Evolutionary conservation across 2,113 vertebrate genomes (phyloP).

Genomic region (Eubucco bourcierii): DNA sequence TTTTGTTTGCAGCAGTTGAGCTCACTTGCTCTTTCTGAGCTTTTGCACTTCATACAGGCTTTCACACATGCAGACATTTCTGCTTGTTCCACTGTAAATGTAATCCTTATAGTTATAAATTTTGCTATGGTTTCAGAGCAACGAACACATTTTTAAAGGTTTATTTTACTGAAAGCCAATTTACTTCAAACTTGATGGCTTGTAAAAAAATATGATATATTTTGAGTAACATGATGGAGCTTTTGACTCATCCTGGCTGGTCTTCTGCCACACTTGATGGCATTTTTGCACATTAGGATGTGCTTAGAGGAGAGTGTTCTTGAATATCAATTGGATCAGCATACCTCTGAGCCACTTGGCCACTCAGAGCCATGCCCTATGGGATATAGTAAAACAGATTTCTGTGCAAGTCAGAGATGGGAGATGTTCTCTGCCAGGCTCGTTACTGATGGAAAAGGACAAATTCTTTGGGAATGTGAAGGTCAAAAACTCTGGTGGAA

Average conservation of each 20-base stretch:
- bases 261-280: conserved; percentile 18
- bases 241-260: neutral
- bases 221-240: neutral
- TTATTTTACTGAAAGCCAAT: conserved; percentile 24
- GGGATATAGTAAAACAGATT: neutral
- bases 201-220: neutral
- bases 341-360: neutral
- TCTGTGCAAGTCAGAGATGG: neutral
- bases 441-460: neutral
- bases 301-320: neutral
- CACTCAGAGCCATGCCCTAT: neutral
- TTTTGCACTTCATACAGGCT: neutral
- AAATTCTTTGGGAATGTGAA: neutral
- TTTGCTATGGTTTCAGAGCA: neutral
- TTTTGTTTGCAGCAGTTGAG: neutral
- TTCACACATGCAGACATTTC: neutral
- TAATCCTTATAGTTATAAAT: neutral
- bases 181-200: neutral
- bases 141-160: conserved; percentile 15
- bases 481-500: neutral
- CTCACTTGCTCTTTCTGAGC: neutral
- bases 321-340: neutral
- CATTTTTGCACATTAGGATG: neutral
- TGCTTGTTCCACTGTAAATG: neutral
- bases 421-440: neutral